Base-by-base conservation (phyloP, 2,113 vertebrate genomes). In the Clupea harengus region DNA sequence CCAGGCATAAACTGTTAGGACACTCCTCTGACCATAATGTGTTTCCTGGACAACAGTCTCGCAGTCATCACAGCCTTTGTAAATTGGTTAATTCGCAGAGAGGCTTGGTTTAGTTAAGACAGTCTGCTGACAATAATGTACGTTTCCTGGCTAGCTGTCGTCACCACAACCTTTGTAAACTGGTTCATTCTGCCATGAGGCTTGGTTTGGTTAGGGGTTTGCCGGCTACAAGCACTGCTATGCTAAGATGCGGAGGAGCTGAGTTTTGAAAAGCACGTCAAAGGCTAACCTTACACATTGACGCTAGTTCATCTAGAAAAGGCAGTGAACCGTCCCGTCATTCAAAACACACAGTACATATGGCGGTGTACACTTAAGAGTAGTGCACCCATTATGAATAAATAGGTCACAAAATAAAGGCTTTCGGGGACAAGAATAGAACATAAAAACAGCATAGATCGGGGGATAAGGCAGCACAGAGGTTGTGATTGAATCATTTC, bases 391-490 rank as follows among this genome's bases (percentile, higher is more conserved):
- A 83, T 28, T 83, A 54, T 85, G 88, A 52, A 50, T 60, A 85
- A 89, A 49, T 84, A 47, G 84, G 67, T 60, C 60, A 84, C 47
- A 28, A 13, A 28, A 60, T 54, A 46, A 78, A 89, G 81, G 44
- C 45, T 75, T 46, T 10, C 39, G 45, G 46, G 46, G 39, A 45
- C 25, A n/a, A 11, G 52, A 67, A 44, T 45, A 83, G 57, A 10
- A 15, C 52, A 83, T 60, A 39, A 80, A 87, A 81, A 72, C 54
- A 75, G 64, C 28, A 49, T 32, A 72, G 45, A 85, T 46, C 44
- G 46, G 46, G 13, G 75, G 67, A 15, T 54, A 57, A 8, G 47
- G 32, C 45, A 64, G 25, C 9, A 49, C 52, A 81, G 52, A 46
- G 5, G 78, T 7, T 32, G 32, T 32, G 64, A 72, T 32, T 78